A percentile compares a stretch with the other conserved stretches of the same genome.
Conservation (phyloP, 2,888 invertebrate genomes). For the Tachina lurida region DNA sequence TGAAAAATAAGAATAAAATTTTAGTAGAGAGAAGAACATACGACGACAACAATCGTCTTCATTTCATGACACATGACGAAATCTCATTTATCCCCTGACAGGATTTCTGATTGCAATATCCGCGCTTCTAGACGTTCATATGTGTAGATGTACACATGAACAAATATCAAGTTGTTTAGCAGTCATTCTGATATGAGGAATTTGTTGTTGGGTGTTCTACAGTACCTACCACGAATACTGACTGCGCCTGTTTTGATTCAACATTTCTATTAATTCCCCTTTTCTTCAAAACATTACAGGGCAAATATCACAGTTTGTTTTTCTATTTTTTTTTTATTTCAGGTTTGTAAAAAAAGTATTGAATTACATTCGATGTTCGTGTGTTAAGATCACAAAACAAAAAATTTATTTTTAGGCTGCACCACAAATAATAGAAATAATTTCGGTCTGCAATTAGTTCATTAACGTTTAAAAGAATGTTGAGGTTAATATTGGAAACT, state of each 20-base stretch:
- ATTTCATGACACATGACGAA: constrained; percentile 76
- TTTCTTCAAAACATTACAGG: constrained; percentile 13
- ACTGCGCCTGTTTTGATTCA: constrained; percentile 35
- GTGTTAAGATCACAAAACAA: constrained; percentile 12
- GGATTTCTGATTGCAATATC: constrained; percentile 81
- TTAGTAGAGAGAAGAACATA: constrained; percentile 32
- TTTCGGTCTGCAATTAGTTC: constrained; percentile 2
- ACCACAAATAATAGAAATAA: background rate
- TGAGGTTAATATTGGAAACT: no score
- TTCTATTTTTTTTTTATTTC: constrained; percentile 11
- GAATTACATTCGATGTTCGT: constrained; percentile 46
- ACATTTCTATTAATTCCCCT: constrained; percentile 39
- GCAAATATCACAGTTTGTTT: constrained; percentile 41
- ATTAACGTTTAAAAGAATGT: background rate
- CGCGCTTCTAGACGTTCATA: constrained; percentile 72
- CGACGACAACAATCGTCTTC: constrained; percentile 54
- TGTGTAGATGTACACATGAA: background rate
- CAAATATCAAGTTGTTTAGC: constrained; percentile 9
- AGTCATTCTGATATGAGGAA: constrained; percentile 3
- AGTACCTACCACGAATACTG: constrained; percentile 53
- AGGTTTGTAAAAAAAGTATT: constrained; percentile 37
- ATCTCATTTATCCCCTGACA: constrained; percentile 80
- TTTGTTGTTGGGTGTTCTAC: constrained; percentile 59
- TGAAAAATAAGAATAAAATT: constrained; percentile 16
- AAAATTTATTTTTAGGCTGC: constrained; percentile 21